A percentile compares a stretch with the other conserved stretches of the same genome.
Evolutionary conservation across 2,888 invertebrate genomes (phyloP).

Genomic region (Andrena minutula): DNA sequence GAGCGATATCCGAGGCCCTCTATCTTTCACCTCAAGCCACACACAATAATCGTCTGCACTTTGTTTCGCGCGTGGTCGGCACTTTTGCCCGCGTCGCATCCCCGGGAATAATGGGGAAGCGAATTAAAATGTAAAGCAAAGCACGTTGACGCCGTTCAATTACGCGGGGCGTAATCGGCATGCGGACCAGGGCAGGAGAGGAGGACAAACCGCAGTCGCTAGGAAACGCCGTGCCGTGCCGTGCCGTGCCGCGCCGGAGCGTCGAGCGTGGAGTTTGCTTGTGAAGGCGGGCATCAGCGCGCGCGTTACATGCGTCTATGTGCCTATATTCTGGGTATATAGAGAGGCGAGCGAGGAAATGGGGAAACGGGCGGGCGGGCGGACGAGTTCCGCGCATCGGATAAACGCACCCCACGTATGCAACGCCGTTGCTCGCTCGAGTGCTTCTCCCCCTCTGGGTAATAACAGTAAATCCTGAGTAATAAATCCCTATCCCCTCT

Average conservation of each 20-base stretch:
- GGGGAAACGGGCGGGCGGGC: background rate
- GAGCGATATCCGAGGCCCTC: background rate
- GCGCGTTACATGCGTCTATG: constrained; percentile 31
- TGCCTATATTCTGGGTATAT: constrained; percentile 20
- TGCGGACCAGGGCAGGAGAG: constrained; percentile 47
- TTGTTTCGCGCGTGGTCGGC: constrained; percentile 14
- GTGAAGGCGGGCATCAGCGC: constrained; percentile 33
- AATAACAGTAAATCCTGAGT: constrained; percentile 84
- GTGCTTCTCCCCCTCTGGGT: constrained; percentile 77
- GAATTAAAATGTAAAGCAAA: constrained; percentile 63
- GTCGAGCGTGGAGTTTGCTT: constrained; percentile 29
- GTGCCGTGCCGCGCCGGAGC: background rate
- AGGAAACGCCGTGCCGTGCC: constrained; percentile 53
- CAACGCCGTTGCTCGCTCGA: constrained; percentile 71
- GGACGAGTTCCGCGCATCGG: constrained; percentile 57
- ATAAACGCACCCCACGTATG: constrained; percentile 72
- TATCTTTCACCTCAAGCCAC: background rate
- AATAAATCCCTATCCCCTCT: constrained; percentile 80
- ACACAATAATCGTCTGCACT: constrained; percentile 25
- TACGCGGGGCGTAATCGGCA: constrained; percentile 64
- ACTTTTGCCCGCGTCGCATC: background rate
- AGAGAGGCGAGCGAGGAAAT: constrained; percentile 11
- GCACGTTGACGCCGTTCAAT: constrained; percentile 64
- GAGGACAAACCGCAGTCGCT: constrained; percentile 64
- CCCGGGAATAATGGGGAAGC: constrained; percentile 38